phyloP scores from a whole-genome alignment of 2,113 vertebrate genomes.

The Lanius ludovicianus region DNA sequence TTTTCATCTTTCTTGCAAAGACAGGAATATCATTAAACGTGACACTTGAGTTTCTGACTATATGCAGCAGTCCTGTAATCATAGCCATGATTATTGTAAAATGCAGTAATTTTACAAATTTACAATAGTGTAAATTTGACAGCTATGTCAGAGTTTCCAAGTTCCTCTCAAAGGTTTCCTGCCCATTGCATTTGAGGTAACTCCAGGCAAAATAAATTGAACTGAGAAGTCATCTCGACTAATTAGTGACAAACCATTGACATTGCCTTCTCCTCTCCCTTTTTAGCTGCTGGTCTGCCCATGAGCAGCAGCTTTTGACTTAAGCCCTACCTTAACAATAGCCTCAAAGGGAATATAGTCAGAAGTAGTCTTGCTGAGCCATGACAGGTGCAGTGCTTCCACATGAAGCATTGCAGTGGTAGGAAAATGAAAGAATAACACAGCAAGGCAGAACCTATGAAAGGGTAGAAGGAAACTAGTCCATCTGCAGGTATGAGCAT shows the following conservation, averaged over 20 bases:
- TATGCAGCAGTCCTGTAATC: neutral
- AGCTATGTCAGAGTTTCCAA: neutral
- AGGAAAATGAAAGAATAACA: neutral
- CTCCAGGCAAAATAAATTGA: neutral
- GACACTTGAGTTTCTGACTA: neutral
- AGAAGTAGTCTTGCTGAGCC: neutral
- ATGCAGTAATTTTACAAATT: neutral
- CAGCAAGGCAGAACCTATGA: neutral
- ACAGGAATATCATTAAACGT: neutral
- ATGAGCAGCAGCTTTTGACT: neutral
- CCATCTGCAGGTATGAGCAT: neutral
- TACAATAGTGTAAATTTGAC: neutral
- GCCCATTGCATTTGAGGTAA: neutral
- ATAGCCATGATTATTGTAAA: neutral
- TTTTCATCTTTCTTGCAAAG: neutral
- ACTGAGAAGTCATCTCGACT: neutral
- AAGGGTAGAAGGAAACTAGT: neutral
- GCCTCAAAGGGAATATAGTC: neutral
- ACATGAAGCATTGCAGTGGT: neutral
- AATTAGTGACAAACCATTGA: neutral
- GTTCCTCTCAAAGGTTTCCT: neutral
- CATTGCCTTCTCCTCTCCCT: neutral
- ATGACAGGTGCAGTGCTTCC: neutral
- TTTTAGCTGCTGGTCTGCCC: neutral
- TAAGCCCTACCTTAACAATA: neutral